Evolutionary conservation across 2,113 vertebrate genomes (phyloP).

Genomic region (Barbus barbus): DNA sequence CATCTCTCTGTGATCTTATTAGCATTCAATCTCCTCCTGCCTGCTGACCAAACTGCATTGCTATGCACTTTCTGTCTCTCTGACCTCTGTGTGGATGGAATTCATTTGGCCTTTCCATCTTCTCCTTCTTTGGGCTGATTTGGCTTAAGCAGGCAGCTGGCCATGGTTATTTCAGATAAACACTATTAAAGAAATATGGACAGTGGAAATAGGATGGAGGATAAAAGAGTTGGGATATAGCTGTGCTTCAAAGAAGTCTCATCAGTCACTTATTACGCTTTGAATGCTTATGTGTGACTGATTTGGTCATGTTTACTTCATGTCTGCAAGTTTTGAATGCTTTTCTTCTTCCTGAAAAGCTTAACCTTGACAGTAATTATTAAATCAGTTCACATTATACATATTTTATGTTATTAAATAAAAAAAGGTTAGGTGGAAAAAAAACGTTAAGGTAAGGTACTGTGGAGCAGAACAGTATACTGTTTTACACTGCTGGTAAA

Average conservation of each 20-base stretch:
- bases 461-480: not conserved
- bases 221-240: no score
- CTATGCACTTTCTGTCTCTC: no score
- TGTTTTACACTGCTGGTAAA: not conserved
- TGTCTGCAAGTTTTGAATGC: not conserved
- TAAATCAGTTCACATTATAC: not conserved
- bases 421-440: not conserved
- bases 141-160: no score
- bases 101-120: no score
- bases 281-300: constrained; percentile 1
- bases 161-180: no score
- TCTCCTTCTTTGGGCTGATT: no score
- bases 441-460: not conserved
- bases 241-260: not conserved
- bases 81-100: no score
- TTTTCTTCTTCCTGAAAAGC: not conserved
- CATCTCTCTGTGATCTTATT: no score
- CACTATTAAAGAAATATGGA: no score
- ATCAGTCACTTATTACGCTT: constrained; percentile 21
- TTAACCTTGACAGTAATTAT: constrained; percentile 26
- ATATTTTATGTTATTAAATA: not conserved
- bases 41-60: no score
- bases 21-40: no score
- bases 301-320: constrained; percentile 11
- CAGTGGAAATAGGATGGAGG: no score